These are phyloP conservation scores for Etheostoma spectabile DNA, from an alignment of 2,113 vertebrate genomes.

Conservation along the genomic window DNA sequence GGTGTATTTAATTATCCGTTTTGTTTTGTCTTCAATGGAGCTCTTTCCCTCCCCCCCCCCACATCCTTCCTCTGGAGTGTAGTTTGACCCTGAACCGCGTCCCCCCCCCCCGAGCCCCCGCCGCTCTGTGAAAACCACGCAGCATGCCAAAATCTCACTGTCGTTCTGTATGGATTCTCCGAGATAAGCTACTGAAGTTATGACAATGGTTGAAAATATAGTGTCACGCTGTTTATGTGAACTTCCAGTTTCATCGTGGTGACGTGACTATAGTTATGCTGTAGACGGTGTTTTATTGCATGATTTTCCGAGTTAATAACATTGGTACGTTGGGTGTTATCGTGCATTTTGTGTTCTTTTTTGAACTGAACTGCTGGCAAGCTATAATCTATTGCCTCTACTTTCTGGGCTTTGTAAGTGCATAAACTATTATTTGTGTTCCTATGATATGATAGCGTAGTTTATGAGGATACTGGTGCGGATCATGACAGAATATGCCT, in stretches of 20 bases:
- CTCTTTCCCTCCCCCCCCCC: not conserved
- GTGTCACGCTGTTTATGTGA: constrained; percentile 72
- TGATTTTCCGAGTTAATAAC: constrained; percentile 76
- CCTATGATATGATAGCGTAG: constrained; percentile 52
- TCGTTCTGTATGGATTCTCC: constrained; percentile 68
- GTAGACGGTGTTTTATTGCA: constrained; percentile 82
- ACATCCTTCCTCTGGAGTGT: constrained; percentile 64
- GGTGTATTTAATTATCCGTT: constrained; percentile 31
- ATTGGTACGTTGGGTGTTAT: constrained; percentile 70
- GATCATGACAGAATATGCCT: constrained; percentile 56
- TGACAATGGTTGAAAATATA: constrained; percentile 54
- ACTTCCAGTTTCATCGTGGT: constrained; percentile 76
- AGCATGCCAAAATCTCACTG: constrained; percentile 78
- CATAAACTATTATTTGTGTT: constrained; percentile 76
- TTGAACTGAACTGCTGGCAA: constrained; percentile 77
- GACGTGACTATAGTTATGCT: constrained; percentile 66
- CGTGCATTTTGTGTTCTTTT: constrained; percentile 61
- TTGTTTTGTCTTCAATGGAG: constrained; percentile 42
- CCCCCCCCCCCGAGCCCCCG: too few species aligned
- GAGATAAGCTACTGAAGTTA: constrained; percentile 65
- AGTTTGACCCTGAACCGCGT: constrained; percentile 38
- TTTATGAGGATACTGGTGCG: constrained; percentile 30
- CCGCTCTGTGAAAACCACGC: constrained; percentile 58
- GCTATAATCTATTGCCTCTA: constrained; percentile 63
- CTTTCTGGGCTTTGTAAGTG: constrained; percentile 77